Percentiles rank a stretch among this genome's conserved stretches.
phyloP scores from a whole-genome alignment of 2,113 vertebrate genomes.

The Platichthys stellatus region DNA sequence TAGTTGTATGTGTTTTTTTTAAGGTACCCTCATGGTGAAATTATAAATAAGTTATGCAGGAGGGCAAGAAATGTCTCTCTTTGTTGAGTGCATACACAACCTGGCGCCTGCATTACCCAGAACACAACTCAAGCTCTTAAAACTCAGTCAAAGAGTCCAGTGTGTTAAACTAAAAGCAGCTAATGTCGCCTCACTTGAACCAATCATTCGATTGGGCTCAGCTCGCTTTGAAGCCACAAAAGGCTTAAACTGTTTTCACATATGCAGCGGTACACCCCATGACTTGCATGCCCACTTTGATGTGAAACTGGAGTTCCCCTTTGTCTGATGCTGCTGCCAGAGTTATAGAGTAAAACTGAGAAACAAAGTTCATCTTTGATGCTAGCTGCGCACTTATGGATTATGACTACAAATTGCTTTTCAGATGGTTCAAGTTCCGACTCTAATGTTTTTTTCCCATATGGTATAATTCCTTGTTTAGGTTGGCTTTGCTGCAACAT shows the following conservation, averaged over 20 bases:
- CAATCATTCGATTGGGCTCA: not conserved
- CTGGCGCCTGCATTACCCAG: not conserved
- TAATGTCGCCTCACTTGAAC: not conserved
- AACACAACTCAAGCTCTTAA: not conserved
- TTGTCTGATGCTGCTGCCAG: not conserved
- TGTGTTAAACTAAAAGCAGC: not conserved
- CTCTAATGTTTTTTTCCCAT: not conserved
- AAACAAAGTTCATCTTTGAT: conserved; percentile 6
- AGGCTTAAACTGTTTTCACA: not conserved
- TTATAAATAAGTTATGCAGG: not conserved
- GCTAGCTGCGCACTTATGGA: conserved; percentile 4
- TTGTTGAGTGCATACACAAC: not conserved
- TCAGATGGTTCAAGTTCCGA: conserved; percentile 1
- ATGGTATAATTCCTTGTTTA: not conserved
- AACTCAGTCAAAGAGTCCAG: not conserved
- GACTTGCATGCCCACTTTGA: conserved; percentile 15
- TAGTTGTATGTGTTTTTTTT: not conserved
- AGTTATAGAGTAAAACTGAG: not conserved
- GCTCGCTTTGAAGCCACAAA: not conserved
- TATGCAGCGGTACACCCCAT: not conserved
- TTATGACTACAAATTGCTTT: not conserved
- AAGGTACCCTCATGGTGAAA: not conserved
- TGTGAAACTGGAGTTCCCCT: not conserved
- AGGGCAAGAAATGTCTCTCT: not conserved
- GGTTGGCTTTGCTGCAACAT: conserved; percentile 16